Conservation (phyloP, 2,113 vertebrate genomes). For the Lota lota region DNA sequence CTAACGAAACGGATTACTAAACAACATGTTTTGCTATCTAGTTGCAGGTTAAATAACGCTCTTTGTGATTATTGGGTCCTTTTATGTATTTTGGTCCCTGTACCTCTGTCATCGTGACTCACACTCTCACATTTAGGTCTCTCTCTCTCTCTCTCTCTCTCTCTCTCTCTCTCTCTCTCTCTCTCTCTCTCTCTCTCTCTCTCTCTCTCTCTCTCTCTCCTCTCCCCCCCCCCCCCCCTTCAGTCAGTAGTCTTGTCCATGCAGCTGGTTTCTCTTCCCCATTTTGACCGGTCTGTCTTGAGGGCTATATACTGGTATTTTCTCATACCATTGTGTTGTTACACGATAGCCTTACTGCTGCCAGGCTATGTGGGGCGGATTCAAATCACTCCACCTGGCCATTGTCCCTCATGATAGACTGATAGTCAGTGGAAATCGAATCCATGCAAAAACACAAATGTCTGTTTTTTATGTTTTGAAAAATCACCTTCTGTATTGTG, state of each 20-base stretch:
- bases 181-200: conserved; percentile 35
- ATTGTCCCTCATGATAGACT: conserved; percentile 24
- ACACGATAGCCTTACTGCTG: too few species aligned
- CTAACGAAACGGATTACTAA: too few species aligned
- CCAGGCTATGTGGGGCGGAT: neutral
- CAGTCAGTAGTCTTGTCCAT: too few species aligned
- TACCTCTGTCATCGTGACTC: conserved; percentile 15
- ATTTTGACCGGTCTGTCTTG: too few species aligned
- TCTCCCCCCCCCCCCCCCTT: too few species aligned
- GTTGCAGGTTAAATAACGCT: conserved; percentile 16
- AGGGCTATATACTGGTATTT: too few species aligned
- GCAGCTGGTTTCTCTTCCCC: conserved; percentile 28
- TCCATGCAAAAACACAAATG: neutral
- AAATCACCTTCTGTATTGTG: neutral
- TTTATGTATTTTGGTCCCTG: conserved; percentile 11
- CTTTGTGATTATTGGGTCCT: conserved; percentile 1
- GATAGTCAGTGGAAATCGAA: neutral
- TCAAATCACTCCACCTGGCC: conserved; percentile 4
- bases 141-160: conserved; percentile 24
- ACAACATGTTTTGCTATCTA: neutral
- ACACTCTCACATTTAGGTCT: neutral
- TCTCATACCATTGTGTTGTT: too few species aligned
- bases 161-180: conserved; percentile 26
- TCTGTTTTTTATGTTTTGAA: neutral
- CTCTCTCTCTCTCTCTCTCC: conserved; percentile 17